Evolutionary conservation across 2,888 invertebrate species (phyloP), one percentile per base, ranked within the genome.

Genomic region (Andrena hattorfiana): DNA sequence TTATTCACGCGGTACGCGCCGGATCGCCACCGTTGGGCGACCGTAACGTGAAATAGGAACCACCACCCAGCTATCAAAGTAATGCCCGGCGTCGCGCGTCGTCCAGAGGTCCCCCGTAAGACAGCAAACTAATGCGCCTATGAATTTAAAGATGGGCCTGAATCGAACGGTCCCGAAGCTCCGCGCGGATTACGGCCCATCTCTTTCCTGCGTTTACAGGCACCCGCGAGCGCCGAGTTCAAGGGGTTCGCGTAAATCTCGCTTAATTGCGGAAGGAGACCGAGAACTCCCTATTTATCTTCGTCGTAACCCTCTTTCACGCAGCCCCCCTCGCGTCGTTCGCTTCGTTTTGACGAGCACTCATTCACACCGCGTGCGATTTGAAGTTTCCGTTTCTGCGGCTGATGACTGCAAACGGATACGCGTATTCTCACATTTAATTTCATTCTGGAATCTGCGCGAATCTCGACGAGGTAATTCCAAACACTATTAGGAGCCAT

Each of bases 21-120:
- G 70, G 69, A 79, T 81, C 77, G 81, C 81, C 83, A 82, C 78
- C 76, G 73, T 70, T 54, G 26, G 62, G 49, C 70, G 69, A 75
- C 28, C 75, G 70, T 23, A 42, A 70, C 63, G 67, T 64, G 70
- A 80, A 70, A 66, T 74, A 79, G 63, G 60, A 79, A 77, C 77
- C 85, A 77, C 79, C 81, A 70, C 78, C 75, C 77, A 75, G 69
- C 66, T 63, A 66, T 81, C 75, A 59, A 64, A 73, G 63, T 67
- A 66, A 70, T 49, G 64, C 84, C 77, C 87, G 85, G 85, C 88
- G 86, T 85, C 85, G 88, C 84, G 83, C 42, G 83, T 86, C 85
- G 82, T 83, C 87, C 78, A 73, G 81, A 16, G 54, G 59, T 71
- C 67, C 63, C 71, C 35, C 56, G 42, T 30, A 54, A 32, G 82